phyloP scores from a whole-genome alignment of 2,888 invertebrate species.

The Synergus gifuensis region DNA sequence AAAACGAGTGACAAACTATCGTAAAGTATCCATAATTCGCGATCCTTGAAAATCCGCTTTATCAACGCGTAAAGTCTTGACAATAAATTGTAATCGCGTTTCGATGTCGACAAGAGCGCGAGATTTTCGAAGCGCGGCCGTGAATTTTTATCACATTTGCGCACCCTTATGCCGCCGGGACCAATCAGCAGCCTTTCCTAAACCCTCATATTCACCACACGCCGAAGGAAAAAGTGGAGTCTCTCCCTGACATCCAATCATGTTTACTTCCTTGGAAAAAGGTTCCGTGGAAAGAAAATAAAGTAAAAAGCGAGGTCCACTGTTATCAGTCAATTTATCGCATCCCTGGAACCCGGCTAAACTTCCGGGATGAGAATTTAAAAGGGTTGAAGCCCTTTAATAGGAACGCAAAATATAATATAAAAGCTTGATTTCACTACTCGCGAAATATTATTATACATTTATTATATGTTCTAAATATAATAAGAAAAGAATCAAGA shows the following conservation, averaged over 20 bases:
- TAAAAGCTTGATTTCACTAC: background rate
- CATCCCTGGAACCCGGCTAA: constrained; percentile 16
- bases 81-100: constrained; percentile 58
- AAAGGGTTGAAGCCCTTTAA: background rate
- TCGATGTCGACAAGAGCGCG: constrained; percentile 44
- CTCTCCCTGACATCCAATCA: constrained; percentile 27
- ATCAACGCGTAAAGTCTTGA: constrained; percentile 50
- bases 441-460: background rate
- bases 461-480: too few relatives aligned
- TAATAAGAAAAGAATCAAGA: background rate
- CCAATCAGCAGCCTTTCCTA: constrained; percentile 71
- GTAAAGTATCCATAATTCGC: background rate
- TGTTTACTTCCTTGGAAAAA: constrained; percentile 31
- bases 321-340: constrained; percentile 23
- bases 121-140: constrained; percentile 51
- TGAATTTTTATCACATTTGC: constrained; percentile 59
- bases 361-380: constrained; percentile 15
- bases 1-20: constrained; percentile 43
- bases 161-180: constrained; percentile 74
- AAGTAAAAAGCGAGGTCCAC: background rate
- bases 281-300: constrained; percentile 19
- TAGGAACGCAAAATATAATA: background rate
- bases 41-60: background rate
- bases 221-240: constrained; percentile 6
- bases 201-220: constrained; percentile 26